A percentile compares a stretch with the other conserved stretches of the same genome.
Conservation (phyloP, 2,113 vertebrate species). For the Podiceps cristatus region DNA sequence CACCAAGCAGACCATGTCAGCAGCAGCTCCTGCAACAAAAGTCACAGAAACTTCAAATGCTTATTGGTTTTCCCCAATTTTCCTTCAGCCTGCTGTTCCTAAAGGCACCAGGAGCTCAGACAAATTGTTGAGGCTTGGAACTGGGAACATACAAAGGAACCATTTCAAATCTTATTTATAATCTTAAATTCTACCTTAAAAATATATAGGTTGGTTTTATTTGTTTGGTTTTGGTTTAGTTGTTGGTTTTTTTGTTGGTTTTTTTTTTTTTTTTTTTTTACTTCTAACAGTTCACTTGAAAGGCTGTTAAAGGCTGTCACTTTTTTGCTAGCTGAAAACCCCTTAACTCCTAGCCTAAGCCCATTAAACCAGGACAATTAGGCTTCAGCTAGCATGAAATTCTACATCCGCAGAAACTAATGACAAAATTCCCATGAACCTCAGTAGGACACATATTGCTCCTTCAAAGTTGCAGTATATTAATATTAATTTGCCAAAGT, state of each 20-base stretch:
- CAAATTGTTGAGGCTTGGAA: not conserved
- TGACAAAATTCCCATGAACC: not conserved
- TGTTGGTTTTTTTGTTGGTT: too few species aligned
- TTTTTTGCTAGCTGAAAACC: not conserved
- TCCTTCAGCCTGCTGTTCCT: not conserved
- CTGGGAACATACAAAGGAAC: not conserved
- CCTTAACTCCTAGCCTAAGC: not conserved
- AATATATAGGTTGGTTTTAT: not conserved
- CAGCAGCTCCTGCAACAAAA: not conserved
- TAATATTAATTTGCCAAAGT: not conserved
- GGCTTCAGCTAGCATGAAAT: not conserved
- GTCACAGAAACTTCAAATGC: not conserved
- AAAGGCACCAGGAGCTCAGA: not conserved
- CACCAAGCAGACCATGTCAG: not conserved
- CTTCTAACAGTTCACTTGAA: not conserved
- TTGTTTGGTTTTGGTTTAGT: too few species aligned
- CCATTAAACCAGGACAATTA: not conserved
- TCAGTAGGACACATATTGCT: not conserved
- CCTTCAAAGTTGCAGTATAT: not conserved
- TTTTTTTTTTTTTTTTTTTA: not conserved
- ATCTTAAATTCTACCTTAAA: not conserved
- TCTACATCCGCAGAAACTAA: not conserved
- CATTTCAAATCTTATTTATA: not conserved
- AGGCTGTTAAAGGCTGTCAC: not conserved
- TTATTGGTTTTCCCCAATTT: not conserved